Conservation (phyloP, 2,113 vertebrate species). For the Xenopus borealis region DNA sequence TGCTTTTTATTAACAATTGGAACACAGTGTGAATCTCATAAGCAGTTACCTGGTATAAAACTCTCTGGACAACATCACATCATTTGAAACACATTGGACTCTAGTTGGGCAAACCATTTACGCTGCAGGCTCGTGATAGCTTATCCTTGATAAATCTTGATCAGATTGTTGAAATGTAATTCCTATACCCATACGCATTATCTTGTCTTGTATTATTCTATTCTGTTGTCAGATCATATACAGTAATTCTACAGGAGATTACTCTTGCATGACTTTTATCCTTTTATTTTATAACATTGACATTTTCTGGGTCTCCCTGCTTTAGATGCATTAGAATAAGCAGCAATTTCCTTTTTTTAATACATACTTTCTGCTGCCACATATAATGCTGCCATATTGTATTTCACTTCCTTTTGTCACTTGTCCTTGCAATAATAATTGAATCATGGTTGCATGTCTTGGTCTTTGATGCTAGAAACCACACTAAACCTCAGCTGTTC, state of each 20-base stretch:
- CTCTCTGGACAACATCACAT: no score
- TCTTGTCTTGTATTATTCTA: background rate
- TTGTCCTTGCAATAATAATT: no score
- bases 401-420: no score
- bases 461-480: no score
- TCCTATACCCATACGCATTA: slow-evolving; percentile 2
- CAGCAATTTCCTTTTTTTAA: no score
- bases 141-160: slow-evolving; percentile 3
- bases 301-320: background rate
- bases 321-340: background rate
- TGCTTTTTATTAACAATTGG: no score
- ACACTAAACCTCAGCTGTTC: no score
- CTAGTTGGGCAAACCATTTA: background rate
- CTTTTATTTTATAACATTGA: slow-evolving; percentile 2
- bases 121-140: background rate
- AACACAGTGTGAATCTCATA: no score
- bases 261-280: slow-evolving; percentile 1
- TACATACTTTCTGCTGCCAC: no score
- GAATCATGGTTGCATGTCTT: no score
- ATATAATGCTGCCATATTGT: no score
- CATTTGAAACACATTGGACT: background rate
- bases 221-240: background rate
- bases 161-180: slow-evolving; percentile 4
- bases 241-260: slow-evolving; percentile 5
- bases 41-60: no score